Conservation (phyloP, 2,797 vertebrate genomes). For the Emydoidea blandingii region DNA sequence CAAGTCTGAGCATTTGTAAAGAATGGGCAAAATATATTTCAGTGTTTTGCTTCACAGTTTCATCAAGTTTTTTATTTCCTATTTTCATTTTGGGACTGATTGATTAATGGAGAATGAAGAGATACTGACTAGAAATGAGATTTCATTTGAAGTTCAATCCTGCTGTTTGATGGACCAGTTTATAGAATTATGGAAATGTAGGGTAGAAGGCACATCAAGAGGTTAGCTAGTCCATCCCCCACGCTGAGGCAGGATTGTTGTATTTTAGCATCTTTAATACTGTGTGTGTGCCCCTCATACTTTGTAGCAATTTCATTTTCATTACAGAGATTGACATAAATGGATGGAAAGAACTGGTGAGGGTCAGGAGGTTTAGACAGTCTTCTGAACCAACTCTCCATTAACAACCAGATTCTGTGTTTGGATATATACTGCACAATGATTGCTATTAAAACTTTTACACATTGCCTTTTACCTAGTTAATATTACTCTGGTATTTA, state of each 20-base stretch:
- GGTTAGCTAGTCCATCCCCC: background rate
- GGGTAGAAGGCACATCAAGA: background rate
- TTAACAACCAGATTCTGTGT: background rate
- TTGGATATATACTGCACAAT: background rate
- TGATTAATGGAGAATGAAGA: background rate
- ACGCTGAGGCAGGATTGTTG: background rate
- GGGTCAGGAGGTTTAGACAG: background rate
- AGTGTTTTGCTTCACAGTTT: background rate
- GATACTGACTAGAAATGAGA: background rate
- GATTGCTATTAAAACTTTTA: background rate
- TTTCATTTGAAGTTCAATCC: background rate
- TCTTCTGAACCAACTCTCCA: background rate
- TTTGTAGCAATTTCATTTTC: background rate
- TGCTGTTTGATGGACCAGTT: background rate
- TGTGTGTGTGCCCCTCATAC: background rate
- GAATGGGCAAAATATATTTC: background rate
- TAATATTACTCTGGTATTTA: rapidly evolving
- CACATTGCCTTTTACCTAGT: background rate
- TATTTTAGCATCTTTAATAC: background rate
- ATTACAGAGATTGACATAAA: background rate
- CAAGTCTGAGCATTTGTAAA: background rate
- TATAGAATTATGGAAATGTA: background rate
- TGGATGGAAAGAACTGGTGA: background rate
- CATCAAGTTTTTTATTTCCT: background rate
- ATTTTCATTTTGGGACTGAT: background rate